These are phyloP conservation scores for Sapajus apella DNA, from an alignment of 2,113 vertebrate genomes.

Conservation along the genomic window DNA sequence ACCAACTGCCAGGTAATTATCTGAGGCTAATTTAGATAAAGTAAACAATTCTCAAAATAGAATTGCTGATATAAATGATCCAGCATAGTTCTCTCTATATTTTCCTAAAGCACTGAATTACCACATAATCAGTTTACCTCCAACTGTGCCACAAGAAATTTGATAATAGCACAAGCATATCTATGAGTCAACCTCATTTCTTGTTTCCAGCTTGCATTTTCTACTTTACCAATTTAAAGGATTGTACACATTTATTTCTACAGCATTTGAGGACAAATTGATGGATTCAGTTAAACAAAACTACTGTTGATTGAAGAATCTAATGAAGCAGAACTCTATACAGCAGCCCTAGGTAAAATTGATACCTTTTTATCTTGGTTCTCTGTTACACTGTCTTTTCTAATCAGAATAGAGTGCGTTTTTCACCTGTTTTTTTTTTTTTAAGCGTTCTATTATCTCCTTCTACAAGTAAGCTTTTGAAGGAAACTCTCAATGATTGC, in stretches of 20 bases:
- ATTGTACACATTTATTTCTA: neutral
- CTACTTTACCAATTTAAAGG: neutral
- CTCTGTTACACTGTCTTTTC: neutral
- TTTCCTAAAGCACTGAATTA: neutral
- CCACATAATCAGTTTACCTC: neutral
- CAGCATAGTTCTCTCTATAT: neutral
- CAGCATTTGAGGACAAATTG: neutral
- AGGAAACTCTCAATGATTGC: slow-evolving; percentile 11
- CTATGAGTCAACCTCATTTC: neutral
- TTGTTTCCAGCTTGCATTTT: slow-evolving; percentile 23
- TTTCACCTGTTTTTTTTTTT: slow-evolving; percentile 13
- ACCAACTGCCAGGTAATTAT: neutral
- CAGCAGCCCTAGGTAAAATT: neutral
- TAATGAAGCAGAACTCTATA: neutral
- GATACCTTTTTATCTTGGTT: slow-evolving; percentile 17
- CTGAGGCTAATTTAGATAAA: slow-evolving; percentile 17
- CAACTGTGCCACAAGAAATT: neutral
- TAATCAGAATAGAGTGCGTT: neutral
- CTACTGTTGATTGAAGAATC: neutral
- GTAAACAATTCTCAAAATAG: neutral
- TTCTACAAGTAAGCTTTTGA: slow-evolving; percentile 43
- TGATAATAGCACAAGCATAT: neutral
- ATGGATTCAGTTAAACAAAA: neutral
- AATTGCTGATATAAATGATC: neutral
- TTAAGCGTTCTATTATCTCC: slow-evolving; percentile 37